phyloP scores from a whole-genome alignment of 2,113 vertebrate genomes.

The Malurus alboscapulatus region DNA sequence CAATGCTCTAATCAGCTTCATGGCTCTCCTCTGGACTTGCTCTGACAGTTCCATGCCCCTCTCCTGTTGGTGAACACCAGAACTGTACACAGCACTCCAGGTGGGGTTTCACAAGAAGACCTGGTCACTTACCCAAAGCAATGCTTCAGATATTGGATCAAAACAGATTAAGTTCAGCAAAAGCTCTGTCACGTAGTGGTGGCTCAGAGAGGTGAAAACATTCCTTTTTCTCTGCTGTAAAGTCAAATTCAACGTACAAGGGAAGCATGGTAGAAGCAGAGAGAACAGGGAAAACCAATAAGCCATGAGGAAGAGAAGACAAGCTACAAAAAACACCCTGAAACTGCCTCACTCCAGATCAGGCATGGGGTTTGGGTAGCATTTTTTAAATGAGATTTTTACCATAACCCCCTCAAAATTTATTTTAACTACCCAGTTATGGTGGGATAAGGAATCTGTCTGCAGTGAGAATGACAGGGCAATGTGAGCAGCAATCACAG shows the following conservation, averaged over 20 bases:
- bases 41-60: neutral
- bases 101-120: neutral
- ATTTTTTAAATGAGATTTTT: neutral
- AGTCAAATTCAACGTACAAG: neutral
- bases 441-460: neutral
- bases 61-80: neutral
- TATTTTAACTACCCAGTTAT: neutral
- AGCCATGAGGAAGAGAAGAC: neutral
- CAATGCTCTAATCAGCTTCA: rapidly evolving
- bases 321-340: neutral
- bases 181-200: neutral
- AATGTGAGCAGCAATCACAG: rapidly evolving
- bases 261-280: neutral
- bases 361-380: neutral
- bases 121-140: neutral
- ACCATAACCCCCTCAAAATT: neutral
- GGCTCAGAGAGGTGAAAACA: neutral
- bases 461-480: neutral
- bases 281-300: neutral
- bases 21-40: neutral
- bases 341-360: neutral
- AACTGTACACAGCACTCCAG: neutral
- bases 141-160: neutral
- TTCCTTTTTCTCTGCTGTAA: neutral
- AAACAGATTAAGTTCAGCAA: neutral